Base-by-base conservation (phyloP, 2,888 invertebrate genomes). In the Nesidiocoris tenuis region DNA sequence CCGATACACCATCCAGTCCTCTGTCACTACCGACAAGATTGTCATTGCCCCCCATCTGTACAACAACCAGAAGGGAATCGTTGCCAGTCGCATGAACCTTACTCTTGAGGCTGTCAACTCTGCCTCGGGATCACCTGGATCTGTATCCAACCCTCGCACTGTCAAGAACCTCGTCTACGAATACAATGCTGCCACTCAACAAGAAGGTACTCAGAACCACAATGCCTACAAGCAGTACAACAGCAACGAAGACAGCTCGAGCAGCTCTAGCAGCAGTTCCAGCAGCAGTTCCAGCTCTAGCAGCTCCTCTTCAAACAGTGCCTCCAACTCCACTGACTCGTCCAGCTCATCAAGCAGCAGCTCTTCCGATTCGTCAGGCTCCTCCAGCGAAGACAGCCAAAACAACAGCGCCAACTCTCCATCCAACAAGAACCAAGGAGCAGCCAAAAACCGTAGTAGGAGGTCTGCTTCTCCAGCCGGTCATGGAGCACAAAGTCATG, bases 1-100 rank as follows among this genome's bases (percentile, higher is more conserved):
- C 76, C 84, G 85, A 66, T 90, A 87, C 80, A 87, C 87, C 54
- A 88, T 92, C 78, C 90, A 89, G 82, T 88, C 89, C 71, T 84
- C 89, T 7, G 86, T 87, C 80, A 88, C 89, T 25, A 87, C 86
- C 17, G 88, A 83, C 74, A 82, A 85, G 75, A 70, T 80, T 21
- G 79, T 82, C 3, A 82, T 84, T 55, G 82, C 82, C 78, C 84
- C 82, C 78, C 85, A 82, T 82, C 84, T 86, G 68, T 84, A 84
- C 80, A 87, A 88, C 56, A 83, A 86, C 59, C 86, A 89, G 79
- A 87, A 88, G 80, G 90, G 89, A 74, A 86, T 88, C 82, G 89
- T 90, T 18, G 84, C 85, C 79, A 89, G 89, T 82, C 83, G 85
- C 77, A 85, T 91, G 61, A 87, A 86, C 79, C 80, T 90, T 61